Evolutionary conservation across 2,888 invertebrate genomes (phyloP).

Genomic region (Chalcis sispes): DNA sequence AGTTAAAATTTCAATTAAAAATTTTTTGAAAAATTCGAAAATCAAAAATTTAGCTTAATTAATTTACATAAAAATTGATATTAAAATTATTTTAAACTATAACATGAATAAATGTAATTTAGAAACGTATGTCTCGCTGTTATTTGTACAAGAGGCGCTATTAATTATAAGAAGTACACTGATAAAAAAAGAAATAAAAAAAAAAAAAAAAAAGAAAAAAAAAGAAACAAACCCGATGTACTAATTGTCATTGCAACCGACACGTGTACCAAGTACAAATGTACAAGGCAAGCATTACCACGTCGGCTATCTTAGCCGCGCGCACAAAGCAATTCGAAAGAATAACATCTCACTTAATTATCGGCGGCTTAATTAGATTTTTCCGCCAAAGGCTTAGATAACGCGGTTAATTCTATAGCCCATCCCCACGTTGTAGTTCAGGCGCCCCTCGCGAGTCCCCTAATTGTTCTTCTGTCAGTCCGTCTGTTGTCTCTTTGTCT

Average conservation of each 20-base stretch:
- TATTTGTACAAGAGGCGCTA: too few species aligned
- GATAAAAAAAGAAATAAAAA: too few species aligned
- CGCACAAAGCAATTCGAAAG: constrained; percentile 26
- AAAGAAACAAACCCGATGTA: background rate
- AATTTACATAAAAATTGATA: too few species aligned
- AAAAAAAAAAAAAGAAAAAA: too few species aligned
- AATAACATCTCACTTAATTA: constrained; percentile 54
- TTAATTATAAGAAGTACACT: too few species aligned
- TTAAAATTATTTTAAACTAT: too few species aligned
- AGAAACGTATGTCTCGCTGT: too few species aligned
- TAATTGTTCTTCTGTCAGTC: constrained; percentile 51
- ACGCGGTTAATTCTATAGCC: constrained; percentile 37
- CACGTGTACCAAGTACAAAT: background rate
- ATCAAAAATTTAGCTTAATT: too few species aligned
- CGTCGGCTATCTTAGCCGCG: background rate
- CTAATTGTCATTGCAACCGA: constrained; percentile 7
- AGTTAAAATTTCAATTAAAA: too few species aligned
- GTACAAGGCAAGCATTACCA: background rate
- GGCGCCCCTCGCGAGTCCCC: constrained; percentile 7
- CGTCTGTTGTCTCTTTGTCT: constrained; percentile 46
- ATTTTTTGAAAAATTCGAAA: too few species aligned
- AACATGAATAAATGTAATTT: too few species aligned
- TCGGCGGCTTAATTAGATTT: constrained; percentile 49
- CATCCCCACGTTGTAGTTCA: too few species aligned
- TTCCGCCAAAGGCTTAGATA: constrained; percentile 46